These are phyloP conservation scores for Tricholauxania praeusta DNA, from an alignment of 2,888 invertebrate species.

Conservation along the genomic window DNA sequence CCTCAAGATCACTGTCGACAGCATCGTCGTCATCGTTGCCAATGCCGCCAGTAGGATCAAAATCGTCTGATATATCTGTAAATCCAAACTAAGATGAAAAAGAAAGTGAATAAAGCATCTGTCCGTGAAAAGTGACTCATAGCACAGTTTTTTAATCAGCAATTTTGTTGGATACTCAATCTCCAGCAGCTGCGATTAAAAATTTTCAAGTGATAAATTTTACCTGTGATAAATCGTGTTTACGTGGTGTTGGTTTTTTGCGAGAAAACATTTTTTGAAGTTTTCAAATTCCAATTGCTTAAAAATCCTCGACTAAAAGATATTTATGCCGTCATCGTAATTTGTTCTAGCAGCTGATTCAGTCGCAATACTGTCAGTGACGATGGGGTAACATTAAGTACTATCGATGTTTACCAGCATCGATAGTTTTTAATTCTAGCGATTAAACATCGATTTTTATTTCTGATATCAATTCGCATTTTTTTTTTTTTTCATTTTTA, in stretches of 20 bases:
- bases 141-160: constrained; percentile 8
- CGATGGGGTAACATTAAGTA: too few species aligned
- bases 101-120: constrained; percentile 30
- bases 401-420: too few species aligned
- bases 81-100: constrained; percentile 76
- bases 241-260: constrained; percentile 60
- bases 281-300: neutral
- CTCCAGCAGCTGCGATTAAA: too few species aligned
- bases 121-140: constrained; percentile 52
- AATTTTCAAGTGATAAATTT: constrained; percentile 23
- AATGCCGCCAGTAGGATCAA: constrained; percentile 71
- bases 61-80: constrained; percentile 77
- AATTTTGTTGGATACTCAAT: neutral
- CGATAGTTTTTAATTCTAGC: too few species aligned
- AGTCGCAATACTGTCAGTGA: too few species aligned
- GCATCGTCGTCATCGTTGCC: constrained; percentile 68
- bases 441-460: too few species aligned
- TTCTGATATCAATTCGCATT: too few species aligned
- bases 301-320: neutral
- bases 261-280: constrained; percentile 59
- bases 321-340: neutral
- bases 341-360: neutral
- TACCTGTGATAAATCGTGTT: constrained; percentile 65
- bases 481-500: too few species aligned
- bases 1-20: constrained; percentile 86